phyloP scores from a whole-genome alignment of 2,113 vertebrate species.

The Pedionomus torquatus region DNA sequence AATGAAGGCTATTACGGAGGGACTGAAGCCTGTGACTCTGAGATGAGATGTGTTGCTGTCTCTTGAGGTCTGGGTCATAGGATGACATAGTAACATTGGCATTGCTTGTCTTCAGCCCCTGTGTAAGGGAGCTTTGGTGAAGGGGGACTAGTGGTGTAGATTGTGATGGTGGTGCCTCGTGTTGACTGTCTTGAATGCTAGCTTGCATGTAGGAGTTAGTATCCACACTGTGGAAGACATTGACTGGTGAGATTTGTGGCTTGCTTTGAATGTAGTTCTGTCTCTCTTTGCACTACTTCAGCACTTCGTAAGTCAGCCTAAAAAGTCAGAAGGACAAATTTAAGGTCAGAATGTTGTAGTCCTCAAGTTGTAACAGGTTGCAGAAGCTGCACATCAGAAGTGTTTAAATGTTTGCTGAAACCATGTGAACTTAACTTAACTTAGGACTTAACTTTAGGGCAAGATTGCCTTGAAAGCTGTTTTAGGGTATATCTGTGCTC shows the following conservation, averaged over 20 bases:
- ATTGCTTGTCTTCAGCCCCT: background rate
- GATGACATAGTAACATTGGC: background rate
- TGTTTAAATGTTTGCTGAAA: background rate
- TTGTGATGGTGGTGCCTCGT: background rate
- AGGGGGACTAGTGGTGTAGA: background rate
- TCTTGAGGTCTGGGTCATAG: background rate
- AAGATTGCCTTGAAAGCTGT: background rate
- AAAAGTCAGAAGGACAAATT: background rate
- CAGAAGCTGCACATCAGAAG: background rate
- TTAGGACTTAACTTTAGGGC: background rate
- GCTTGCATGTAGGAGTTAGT: background rate
- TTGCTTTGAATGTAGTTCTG: background rate
- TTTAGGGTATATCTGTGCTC: background rate
- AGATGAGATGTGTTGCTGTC: background rate
- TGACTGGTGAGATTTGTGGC: background rate
- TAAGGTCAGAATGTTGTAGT: background rate
- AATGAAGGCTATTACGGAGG: background rate
- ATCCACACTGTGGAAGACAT: background rate
- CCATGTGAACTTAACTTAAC: background rate
- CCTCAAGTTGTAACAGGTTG: background rate
- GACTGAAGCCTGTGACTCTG: background rate
- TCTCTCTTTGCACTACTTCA: background rate
- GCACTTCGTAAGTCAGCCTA: accelerated
- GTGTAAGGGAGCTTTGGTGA: accelerated
- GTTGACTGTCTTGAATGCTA: background rate